Conservation (phyloP, 2,888 invertebrate species). For the Parochlus steinenii region DNA sequence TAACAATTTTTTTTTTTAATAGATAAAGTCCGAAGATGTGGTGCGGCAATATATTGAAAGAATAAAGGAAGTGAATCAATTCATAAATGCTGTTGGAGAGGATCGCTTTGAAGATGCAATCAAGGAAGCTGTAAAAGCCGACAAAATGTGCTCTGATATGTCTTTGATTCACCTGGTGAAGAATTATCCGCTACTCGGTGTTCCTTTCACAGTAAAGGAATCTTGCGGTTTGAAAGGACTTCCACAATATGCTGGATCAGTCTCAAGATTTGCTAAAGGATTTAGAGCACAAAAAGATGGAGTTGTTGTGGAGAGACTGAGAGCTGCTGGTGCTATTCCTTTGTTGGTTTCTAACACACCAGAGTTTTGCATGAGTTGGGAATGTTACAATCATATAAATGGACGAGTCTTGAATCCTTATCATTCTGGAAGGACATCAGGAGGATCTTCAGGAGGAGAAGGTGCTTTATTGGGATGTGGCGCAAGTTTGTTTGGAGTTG, state of each 20-base stretch:
- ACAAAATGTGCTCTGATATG: constrained; percentile 26
- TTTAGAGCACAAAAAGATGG: constrained; percentile 48
- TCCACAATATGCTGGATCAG: constrained; percentile 50
- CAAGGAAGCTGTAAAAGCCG: constrained; percentile 42
- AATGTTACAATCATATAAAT: constrained; percentile 59
- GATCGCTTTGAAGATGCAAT: constrained; percentile 45
- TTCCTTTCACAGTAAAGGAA: constrained; percentile 55
- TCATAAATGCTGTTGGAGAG: constrained; percentile 52
- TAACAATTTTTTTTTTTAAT: constrained; percentile 15
- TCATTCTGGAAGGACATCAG: constrained; percentile 51
- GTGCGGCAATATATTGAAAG: constrained; percentile 43
- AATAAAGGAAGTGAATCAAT: constrained; percentile 45
- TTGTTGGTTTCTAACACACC: constrained; percentile 72
- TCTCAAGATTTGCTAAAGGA: constrained; percentile 31
- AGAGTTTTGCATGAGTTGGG: constrained; percentile 78
- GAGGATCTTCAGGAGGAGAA: constrained; percentile 86
- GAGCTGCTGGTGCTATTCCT: constrained; percentile 61
- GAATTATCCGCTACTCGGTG: constrained; percentile 54
- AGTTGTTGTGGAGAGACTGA: constrained; percentile 40
- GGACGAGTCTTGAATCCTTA: constrained; percentile 76
- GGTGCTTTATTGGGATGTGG: constrained; percentile 55
- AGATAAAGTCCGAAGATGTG: constrained; percentile 44
- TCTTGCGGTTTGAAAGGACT: constrained; percentile 33
- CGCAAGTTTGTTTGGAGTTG: constrained; percentile 59
- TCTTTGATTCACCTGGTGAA: constrained; percentile 25